Evolutionary conservation across 2,797 vertebrate genomes (phyloP), one percentile per base, ranked within the genome.

Genomic region (Mareca strepera): DNA sequence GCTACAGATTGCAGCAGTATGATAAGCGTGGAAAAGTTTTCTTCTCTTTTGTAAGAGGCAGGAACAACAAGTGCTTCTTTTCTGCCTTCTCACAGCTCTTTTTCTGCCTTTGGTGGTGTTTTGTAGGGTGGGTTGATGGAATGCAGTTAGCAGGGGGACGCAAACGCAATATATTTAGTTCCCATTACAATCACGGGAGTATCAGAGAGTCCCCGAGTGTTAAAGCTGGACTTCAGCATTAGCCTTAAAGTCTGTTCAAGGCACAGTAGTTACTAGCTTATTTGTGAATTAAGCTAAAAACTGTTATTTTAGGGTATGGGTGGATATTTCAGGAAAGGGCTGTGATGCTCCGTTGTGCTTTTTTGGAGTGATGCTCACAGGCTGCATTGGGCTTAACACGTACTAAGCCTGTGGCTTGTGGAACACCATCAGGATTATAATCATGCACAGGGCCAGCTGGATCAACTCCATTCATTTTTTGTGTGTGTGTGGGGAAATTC

Each of bases 161-260:
- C 0, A 72, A 67, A 31, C 2, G 0, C 18, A 3, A 0, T 17
- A 7, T n/a, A 0, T 64, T 62, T 50, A 26, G 16, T n/a, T 85
- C 82, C 60, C 14, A 4, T 15, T 56, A 22, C 11, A 58, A 28
- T 29, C 0, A 0, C 5, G 9, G 35, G 86, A 86, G 7, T 60
- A 21, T 69, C 41, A 7, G 6, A 59, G 55, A 78, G 28, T 66
- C 31, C 16, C 5, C 0, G 35, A 48, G 37, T 26, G 12, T 11
- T 52, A 1, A 75, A 76, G 33, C 11, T 8, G 37, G 60, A 22
- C 18, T 50, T 83, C 1, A 15, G 0, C 18, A 28, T 22, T 58
- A 23, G 25, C 17, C 59, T 68, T 33, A 31, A 9, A 53, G 28
- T 23, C 44, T 82, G 5, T 43, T 39, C 35, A 9, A 0, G 43